Base-by-base conservation (phyloP, 2,888 invertebrate genomes). In the Catocala fraxini region DNA sequence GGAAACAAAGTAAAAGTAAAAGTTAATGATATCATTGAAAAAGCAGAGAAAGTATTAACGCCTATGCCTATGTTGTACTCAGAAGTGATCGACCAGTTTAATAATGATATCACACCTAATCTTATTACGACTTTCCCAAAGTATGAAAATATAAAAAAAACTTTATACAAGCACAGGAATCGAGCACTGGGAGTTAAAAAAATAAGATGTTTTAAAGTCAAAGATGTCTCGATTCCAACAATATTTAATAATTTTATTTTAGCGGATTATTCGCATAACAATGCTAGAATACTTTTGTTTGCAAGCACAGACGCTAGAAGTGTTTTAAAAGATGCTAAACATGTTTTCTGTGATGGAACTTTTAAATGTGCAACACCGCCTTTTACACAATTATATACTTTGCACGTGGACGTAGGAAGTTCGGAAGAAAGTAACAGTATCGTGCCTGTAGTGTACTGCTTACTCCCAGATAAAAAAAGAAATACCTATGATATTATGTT, bases 391-490 rank as follows among this genome's bases (percentile, higher is more conserved):
- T 3, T 54, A 15, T 54, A 45, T 34, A 45, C 54, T 33, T 1
- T 54, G 13, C 54, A 54, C 33, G 45, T 54, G 25, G 54, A 54
- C 45, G 13, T 54, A 6, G 54, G 54, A 7, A 54, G 45, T 9
- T 34, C 45, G 3, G 43, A 53, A 7, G 33, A 43, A 12, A 53
- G 11, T 4, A 53, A 25, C 43, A 43, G 33, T n/a, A 54, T 45
- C 12, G 9, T 54, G 11, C 45, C 34, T 45, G 34, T 46, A n/a
- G 5, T 45, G 45, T 54, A 45, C 34, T 33, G 34, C 45, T 12
- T 54, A n/a, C 15, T 54, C 12, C n/a, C 13, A 13, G 41, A 54
- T 54, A 45, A 54, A 54, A 54, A 54, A 54, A 35, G 34, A 9
- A 33, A 43, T 11, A 54, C 54, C n/a, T 54, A 54, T 12, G 6